A percentile compares a stretch with the other conserved stretches of the same genome.
phyloP scores from a whole-genome alignment of 2,888 invertebrate species.

The Himalopsyche kuldschensis region DNA sequence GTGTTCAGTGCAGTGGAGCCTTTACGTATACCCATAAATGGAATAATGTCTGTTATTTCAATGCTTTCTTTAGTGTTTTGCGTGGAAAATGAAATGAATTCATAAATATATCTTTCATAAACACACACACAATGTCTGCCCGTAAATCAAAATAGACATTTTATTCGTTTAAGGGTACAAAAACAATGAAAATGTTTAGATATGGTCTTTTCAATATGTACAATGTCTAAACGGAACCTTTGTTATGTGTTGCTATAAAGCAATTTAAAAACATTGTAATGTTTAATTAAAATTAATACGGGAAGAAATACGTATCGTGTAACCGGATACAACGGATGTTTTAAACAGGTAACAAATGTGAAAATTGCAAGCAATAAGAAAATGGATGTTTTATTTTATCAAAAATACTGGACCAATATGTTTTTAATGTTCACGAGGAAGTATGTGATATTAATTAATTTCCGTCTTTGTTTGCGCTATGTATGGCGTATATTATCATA shows the following conservation, averaged over 20 bases:
- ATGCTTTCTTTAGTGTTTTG: not conserved
- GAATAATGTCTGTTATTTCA: not conserved
- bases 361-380: too few species aligned
- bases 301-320: not conserved
- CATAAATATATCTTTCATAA: not conserved
- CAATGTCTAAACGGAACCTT: not conserved
- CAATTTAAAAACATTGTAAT: not conserved
- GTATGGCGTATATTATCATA: too few species aligned
- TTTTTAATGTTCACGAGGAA: too few species aligned
- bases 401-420: too few species aligned
- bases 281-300: not conserved
- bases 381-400: too few species aligned
- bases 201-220: not conserved
- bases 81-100: not conserved
- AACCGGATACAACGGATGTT: too few species aligned
- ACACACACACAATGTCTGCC: not conserved
- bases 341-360: too few species aligned
- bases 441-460: too few species aligned
- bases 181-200: not conserved
- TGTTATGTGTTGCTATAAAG: not conserved
- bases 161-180: not conserved
- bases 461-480: too few species aligned
- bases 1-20: not conserved
- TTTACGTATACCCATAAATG: not conserved
- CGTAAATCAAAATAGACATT: not conserved